Percentiles rank a stretch among this genome's conserved stretches.
Conservation (phyloP, 2,797 vertebrate genomes). For the Emydoidea blandingii region DNA sequence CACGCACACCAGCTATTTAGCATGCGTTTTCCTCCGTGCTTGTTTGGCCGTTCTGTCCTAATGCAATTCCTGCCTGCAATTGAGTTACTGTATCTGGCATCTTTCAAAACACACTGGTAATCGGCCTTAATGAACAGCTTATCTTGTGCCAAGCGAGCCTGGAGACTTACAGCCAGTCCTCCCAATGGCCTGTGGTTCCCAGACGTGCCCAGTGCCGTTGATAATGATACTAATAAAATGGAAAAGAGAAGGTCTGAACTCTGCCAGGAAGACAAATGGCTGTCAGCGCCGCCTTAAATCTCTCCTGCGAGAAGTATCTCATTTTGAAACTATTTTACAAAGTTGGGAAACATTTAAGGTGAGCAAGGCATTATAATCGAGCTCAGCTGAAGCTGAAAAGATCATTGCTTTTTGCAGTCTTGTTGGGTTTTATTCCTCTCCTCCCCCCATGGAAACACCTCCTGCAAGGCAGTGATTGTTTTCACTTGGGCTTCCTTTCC, state of each 20-base stretch:
- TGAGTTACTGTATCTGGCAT: background rate
- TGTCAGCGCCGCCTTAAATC: too few relatives aligned
- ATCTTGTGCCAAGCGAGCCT: background rate
- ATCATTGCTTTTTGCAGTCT: background rate
- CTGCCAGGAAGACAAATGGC: background rate
- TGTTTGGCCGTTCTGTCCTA: accelerated
- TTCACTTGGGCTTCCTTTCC: background rate
- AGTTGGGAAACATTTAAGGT: background rate
- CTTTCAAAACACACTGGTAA: background rate
- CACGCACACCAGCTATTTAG: background rate
- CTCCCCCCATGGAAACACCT: background rate
- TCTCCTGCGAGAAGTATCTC: background rate
- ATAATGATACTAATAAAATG: background rate
- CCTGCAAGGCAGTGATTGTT: background rate
- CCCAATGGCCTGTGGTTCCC: background rate
- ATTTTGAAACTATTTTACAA: background rate
- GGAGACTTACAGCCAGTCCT: background rate
- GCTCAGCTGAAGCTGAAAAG: background rate
- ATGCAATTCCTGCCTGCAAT: background rate
- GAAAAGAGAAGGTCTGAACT: background rate
- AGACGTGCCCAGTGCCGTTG: background rate
- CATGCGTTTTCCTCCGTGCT: background rate
- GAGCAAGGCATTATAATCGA: background rate
- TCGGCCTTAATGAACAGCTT: background rate
- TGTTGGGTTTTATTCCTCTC: background rate